Conservation (phyloP, 2,888 invertebrate species). For the Chesias legatella region DNA sequence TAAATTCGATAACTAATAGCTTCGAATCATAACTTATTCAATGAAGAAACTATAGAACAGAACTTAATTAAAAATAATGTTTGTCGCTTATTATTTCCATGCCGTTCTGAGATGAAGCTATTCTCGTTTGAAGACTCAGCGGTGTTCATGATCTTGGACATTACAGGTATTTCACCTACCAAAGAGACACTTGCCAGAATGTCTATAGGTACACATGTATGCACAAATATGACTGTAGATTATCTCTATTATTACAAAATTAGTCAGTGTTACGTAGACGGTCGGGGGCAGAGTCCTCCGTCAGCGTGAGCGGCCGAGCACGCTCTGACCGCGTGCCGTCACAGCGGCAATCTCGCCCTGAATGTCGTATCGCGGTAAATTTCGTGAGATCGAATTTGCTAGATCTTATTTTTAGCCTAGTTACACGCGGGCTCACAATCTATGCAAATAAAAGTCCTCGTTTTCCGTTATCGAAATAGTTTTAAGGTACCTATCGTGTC, state of each 20-base stretch:
- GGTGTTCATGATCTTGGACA: constrained; percentile 25
- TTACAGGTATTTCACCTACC: constrained; percentile 26
- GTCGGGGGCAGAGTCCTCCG: constrained; percentile 51
- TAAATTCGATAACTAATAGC: constrained; percentile 1
- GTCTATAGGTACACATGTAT: constrained; percentile 18
- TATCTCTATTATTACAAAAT: constrained; percentile 40
- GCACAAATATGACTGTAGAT: constrained; percentile 20
- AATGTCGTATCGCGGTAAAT: constrained; percentile 15
- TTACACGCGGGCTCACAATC: constrained; percentile 1
- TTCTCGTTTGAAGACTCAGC: constrained; percentile 14
- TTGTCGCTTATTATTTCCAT: not conserved
- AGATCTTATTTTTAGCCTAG: constrained; percentile 14
- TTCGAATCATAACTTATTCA: constrained; percentile 1
- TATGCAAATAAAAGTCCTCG: constrained; percentile 12
- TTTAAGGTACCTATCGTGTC: constrained; percentile 5
- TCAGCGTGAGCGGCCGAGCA: constrained; percentile 36
- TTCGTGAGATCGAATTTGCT: constrained; percentile 12
- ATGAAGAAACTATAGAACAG: too few species aligned
- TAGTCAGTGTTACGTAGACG: constrained; percentile 39
- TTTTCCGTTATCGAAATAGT: constrained; percentile 8
- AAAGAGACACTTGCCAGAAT: constrained; percentile 30
- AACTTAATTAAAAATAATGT: too few species aligned
- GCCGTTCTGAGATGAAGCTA: constrained; percentile 8
- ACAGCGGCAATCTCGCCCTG: constrained; percentile 22
- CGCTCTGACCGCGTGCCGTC: constrained; percentile 47